Percentiles rank a stretch among this genome's conserved stretches.
phyloP scores from a whole-genome alignment of 2,797 vertebrate genomes.

The Neosalanx taihuensis region DNA sequence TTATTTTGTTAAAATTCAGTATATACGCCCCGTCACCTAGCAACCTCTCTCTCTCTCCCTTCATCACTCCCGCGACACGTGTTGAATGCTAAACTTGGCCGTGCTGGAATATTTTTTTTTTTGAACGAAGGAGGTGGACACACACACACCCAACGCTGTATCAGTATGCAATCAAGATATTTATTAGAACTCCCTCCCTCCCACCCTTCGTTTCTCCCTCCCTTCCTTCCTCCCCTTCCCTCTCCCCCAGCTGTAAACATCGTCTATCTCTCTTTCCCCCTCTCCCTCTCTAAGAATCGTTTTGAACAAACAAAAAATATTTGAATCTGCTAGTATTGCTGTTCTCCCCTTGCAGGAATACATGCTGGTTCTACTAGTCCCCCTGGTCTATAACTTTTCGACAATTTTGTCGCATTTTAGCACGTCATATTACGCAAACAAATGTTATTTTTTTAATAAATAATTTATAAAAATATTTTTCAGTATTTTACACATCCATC shows the following conservation, averaged over 20 bases:
- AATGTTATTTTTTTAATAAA: neutral
- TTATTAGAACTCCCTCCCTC: constrained; percentile 7
- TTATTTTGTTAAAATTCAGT: constrained; percentile 81
- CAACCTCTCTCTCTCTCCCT: constrained; percentile 61
- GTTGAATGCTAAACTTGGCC: constrained; percentile 78
- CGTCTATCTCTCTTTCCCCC: neutral
- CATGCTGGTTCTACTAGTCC: neutral
- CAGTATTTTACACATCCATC: neutral
- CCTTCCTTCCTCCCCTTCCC: neutral
- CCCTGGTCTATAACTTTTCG: neutral
- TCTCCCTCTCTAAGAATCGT: neutral
- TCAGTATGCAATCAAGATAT: constrained; percentile 39
- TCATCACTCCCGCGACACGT: constrained; percentile 74
- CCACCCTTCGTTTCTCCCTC: neutral
- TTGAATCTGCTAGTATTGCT: neutral
- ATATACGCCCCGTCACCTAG: constrained; percentile 80
- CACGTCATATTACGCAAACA: neutral
- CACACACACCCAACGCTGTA: constrained; percentile 25
- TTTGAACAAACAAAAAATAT: neutral
- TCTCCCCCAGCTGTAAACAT: neutral
- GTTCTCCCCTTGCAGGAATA: neutral
- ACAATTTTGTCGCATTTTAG: neutral
- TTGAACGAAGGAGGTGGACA: constrained; percentile 17
- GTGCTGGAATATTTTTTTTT: constrained; percentile 40
- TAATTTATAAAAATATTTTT: neutral